Evolutionary conservation across 2,797 vertebrate species (phyloP).

Genomic region (Pipistrellus pipistrellus): DNA sequence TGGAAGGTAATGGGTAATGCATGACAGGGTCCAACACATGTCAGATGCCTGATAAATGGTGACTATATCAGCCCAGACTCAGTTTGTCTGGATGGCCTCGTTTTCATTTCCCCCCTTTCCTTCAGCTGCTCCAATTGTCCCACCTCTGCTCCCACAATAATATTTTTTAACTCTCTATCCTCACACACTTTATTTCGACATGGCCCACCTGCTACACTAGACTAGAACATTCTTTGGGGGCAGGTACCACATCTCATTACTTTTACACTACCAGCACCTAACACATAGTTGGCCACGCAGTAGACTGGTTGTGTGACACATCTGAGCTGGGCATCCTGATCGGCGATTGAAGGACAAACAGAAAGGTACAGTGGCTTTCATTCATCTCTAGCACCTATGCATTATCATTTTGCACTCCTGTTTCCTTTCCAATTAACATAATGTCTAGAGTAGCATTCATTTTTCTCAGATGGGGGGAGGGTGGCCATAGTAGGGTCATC

Average conservation of each 20-base stretch:
- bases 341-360: background rate
- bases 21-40: background rate
- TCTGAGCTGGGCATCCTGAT: background rate
- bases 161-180: background rate
- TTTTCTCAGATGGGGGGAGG: background rate
- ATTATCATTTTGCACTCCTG: rapidly evolving
- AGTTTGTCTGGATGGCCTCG: rapidly evolving
- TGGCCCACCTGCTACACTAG: background rate
- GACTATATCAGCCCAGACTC: background rate
- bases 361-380: background rate
- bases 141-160: background rate
- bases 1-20: background rate
- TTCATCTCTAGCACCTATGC: background rate
- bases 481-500: background rate
- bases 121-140: background rate
- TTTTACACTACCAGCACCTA: background rate
- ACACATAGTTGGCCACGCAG: background rate
- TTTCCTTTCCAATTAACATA: slow-evolving; percentile 35
- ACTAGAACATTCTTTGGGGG: background rate
- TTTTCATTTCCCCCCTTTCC: background rate
- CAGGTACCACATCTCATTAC: background rate
- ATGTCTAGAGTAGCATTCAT: background rate
- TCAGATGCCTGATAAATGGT: rapidly evolving
- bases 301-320: background rate
- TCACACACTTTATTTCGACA: background rate